Evolutionary conservation across 2,888 invertebrate genomes (phyloP).

Genomic region (Drosophila neonasuta): DNA sequence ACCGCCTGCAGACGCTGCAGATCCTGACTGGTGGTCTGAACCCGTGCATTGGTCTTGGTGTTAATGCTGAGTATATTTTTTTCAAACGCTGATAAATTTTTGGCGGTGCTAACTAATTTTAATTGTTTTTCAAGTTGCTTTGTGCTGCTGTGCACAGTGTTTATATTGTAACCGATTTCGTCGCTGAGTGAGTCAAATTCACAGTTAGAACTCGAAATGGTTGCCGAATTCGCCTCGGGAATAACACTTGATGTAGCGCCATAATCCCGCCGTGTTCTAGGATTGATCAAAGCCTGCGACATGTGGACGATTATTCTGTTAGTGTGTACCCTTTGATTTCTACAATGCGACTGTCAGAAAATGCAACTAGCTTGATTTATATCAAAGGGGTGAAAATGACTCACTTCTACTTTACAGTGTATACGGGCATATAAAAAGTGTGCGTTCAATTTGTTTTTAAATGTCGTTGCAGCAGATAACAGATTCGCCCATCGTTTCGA

Average conservation of each 20-base stretch:
- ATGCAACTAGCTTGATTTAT: conserved; percentile 31
- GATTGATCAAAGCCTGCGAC: conserved; percentile 75
- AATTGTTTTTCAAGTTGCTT: conserved; percentile 88
- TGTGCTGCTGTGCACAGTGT: conserved; percentile 89
- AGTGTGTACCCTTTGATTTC: conserved; percentile 27
- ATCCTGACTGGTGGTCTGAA: conserved; percentile 88
- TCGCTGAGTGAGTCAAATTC: conserved; percentile 91
- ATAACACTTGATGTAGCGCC: conserved; percentile 78
- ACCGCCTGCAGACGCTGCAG: conserved; percentile 88
- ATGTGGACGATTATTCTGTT: conserved; percentile 34
- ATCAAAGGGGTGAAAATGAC: too few species aligned
- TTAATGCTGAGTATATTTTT: conserved; percentile 89
- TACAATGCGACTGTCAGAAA: conserved; percentile 48
- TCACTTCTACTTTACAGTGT: too few species aligned
- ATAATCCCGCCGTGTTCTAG: conserved; percentile 74
- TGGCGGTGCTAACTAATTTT: conserved; percentile 89
- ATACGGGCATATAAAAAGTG: too few species aligned
- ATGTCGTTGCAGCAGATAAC: too few species aligned
- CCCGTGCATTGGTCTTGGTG: conserved; percentile 88
- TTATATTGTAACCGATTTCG: conserved; percentile 91
- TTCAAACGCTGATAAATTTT: conserved; percentile 87
- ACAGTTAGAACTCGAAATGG: conserved; percentile 62
- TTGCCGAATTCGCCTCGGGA: conserved; percentile 86
- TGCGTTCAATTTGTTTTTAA: too few species aligned
- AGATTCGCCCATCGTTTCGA: too few species aligned